phyloP scores from a whole-genome alignment of 2,888 invertebrate species.

The Pantelozetes paolii region DNA sequence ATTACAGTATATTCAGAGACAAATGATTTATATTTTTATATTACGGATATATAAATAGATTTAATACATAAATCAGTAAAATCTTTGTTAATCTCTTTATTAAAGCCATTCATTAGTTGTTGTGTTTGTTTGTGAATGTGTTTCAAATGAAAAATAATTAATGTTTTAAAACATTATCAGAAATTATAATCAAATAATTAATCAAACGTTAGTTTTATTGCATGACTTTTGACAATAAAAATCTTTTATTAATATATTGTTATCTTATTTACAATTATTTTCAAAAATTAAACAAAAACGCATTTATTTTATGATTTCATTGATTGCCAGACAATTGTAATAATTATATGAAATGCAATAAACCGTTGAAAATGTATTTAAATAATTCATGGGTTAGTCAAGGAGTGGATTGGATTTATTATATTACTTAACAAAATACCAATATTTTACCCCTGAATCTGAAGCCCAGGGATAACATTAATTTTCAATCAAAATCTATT shows the following conservation, averaged over 20 bases:
- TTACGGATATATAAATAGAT: slow-evolving; percentile 8
- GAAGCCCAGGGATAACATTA: too few relatives aligned
- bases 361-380: too few relatives aligned
- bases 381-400: too few relatives aligned
- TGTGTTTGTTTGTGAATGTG: background rate
- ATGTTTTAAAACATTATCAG: background rate
- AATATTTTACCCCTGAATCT: too few relatives aligned
- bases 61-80: background rate
- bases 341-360: too few relatives aligned
- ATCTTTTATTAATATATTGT: background rate
- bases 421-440: too few relatives aligned
- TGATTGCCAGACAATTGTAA: too few relatives aligned
- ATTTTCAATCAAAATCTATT: too few relatives aligned
- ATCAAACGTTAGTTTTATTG: background rate
- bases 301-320: background rate
- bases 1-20: background rate
- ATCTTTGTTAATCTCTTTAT: background rate
- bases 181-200: background rate
- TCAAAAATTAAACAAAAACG: too few relatives aligned
- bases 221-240: slow-evolving; percentile 3
- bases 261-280: background rate
- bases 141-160: background rate
- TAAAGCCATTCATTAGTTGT: background rate
- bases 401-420: too few relatives aligned
- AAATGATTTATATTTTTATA: slow-evolving; percentile 11